Conservation (phyloP, 35 echinoderm and acorn worm species). For the Lytechinus variegatus region DNA sequence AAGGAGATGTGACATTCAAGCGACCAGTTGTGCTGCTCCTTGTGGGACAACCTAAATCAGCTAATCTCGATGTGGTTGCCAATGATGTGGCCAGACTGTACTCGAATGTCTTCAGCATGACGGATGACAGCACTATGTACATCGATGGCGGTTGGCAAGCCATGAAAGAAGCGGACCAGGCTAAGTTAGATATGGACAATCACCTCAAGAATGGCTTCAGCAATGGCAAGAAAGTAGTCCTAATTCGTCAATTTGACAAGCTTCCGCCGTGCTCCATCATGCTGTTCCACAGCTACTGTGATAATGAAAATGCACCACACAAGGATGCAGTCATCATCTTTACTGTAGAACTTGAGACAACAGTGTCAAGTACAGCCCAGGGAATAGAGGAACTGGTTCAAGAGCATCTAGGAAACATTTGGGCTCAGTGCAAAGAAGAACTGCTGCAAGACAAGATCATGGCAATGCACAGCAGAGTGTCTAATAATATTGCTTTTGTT, state of each 20-base stretch:
- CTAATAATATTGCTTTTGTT: slow-evolving; percentile 75
- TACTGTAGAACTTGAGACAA: slow-evolving; percentile 44
- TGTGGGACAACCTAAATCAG: background rate
- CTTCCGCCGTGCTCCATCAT: slow-evolving; percentile 78
- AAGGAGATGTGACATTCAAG: background rate
- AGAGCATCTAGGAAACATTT: slow-evolving; percentile 50
- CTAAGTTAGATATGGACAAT: slow-evolving; percentile 28
- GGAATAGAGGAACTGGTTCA: slow-evolving; percentile 38
- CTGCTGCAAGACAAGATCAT: slow-evolving; percentile 63
- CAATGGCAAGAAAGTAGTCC: slow-evolving; percentile 58
- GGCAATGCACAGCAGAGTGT: slow-evolving; percentile 76
- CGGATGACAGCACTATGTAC: background rate
- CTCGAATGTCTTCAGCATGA: background rate
- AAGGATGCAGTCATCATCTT: slow-evolving; percentile 67
- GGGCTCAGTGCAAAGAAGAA: slow-evolving; percentile 67
- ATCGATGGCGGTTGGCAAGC: slow-evolving; percentile 16
- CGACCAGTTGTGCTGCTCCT: slow-evolving; percentile 40
- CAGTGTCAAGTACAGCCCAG: background rate
- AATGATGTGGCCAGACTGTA: background rate
- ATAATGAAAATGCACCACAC: slow-evolving; percentile 80
- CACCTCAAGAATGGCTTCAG: background rate
- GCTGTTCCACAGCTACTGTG: slow-evolving; percentile 77
- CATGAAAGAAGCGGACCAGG: background rate
- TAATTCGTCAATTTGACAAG: slow-evolving; percentile 60
- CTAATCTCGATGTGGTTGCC: background rate